phyloP scores from a whole-genome alignment of 2,888 invertebrate genomes.

The Cephalotes varians region DNA sequence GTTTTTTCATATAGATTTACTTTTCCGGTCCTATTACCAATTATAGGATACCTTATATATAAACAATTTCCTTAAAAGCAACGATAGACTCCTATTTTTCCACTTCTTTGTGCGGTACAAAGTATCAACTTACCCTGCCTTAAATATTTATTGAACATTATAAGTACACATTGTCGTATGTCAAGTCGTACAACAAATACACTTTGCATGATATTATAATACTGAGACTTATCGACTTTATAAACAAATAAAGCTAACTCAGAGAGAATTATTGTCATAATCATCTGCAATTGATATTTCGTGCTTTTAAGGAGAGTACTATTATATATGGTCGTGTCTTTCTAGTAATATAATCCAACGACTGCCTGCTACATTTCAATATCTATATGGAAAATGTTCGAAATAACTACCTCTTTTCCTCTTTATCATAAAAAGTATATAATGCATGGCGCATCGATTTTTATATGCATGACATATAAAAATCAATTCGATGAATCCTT shows the following conservation, averaged over 20 bases:
- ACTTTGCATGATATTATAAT: slow-evolving; percentile 53
- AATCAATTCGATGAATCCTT: slow-evolving; percentile 60
- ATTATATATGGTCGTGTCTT: slow-evolving; percentile 46
- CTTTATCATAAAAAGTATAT: neutral
- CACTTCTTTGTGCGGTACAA: slow-evolving; percentile 70
- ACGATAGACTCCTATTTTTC: slow-evolving; percentile 55
- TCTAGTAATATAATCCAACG: slow-evolving; percentile 53
- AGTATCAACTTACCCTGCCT: slow-evolving; percentile 50
- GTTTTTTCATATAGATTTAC: neutral
- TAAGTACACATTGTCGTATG: slow-evolving; percentile 53
- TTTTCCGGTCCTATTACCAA: neutral
- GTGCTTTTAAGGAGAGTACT: slow-evolving; percentile 65
- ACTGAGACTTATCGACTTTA: slow-evolving; percentile 58
- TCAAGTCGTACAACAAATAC: slow-evolving; percentile 42
- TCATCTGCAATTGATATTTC: slow-evolving; percentile 67
- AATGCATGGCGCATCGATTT: slow-evolving; percentile 44
- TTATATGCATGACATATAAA: slow-evolving; percentile 62
- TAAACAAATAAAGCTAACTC: slow-evolving; percentile 66
- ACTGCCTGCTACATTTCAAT: slow-evolving; percentile 77
- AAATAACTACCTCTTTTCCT: slow-evolving; percentile 58
- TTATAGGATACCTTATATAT: slow-evolving; percentile 58
- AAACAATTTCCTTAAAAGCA: slow-evolving; percentile 66
- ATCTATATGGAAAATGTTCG: slow-evolving; percentile 74
- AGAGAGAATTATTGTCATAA: slow-evolving; percentile 78
- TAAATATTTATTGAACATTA: slow-evolving; percentile 67